Evolutionary conservation across 2,113 vertebrate species (phyloP), one percentile per base, ranked within the genome.

Genomic region (Ammospiza nelsoni): DNA sequence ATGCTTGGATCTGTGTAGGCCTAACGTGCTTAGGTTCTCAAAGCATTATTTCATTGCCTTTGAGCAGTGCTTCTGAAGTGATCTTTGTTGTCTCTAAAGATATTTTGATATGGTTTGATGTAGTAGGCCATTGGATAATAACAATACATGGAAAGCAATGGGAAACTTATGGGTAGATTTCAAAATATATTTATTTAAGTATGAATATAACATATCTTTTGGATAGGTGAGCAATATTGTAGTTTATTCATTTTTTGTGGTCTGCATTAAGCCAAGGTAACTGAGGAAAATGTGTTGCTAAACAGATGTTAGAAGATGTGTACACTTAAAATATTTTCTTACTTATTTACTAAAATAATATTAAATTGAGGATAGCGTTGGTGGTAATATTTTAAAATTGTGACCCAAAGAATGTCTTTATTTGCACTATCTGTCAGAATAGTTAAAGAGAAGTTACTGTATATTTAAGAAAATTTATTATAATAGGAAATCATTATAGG

Each of bases 321-420:
- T 93, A 92, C 93, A 91, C 59, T 93, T 97, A 87, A 18, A 97
- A 46, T 98, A 95, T 97, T 98, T 97, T 97, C 91, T 97, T 97
- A 97, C 43, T 96, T 58, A 94, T 82, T 96, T 97, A 91, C 97
- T 93, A 96, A 97, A 88, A 83, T 69, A 79, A 91, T 90, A 54
- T 94, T 89, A 95, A 92, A 86, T 83, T 94, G 78, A 96, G 65
- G 90, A 88, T 94, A 84, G 87, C 69, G 28, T 87, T 68, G 72
- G 37, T 12, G 2, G 68, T 96, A 94, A 87, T 91, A 79, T 95
- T 96, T 97, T 92, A 71, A 97, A 97, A 94, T 94, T 73, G 82
- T 95, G 97, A 98, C 97, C 98, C 98, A 98, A 98, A 98, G 98
- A 98, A 98, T 98, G 98, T 98, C 91, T 98, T 97, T 97, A 97